Percentiles rank a stretch among this genome's conserved stretches.
Conservation (phyloP, 2,113 vertebrate genomes). For the Tamias sibiricus region DNA sequence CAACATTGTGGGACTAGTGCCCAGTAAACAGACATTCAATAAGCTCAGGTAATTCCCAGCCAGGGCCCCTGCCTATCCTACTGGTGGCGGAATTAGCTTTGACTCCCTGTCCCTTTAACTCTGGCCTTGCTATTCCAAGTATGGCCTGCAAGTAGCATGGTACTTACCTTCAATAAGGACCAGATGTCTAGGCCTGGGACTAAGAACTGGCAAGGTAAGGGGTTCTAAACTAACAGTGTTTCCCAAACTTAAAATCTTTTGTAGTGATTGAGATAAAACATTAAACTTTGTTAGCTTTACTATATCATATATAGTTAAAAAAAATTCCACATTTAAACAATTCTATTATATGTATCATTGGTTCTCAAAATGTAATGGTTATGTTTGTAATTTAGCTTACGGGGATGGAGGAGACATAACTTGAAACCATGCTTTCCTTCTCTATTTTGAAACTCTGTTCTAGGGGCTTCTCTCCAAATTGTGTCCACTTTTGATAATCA, state of each 20-base stretch:
- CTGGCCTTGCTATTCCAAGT: not conserved
- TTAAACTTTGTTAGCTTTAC: not conserved
- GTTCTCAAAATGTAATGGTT: not conserved
- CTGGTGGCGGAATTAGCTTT: not conserved
- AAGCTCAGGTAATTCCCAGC: not conserved
- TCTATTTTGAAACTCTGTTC: not conserved
- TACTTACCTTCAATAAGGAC: not conserved
- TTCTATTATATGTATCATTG: not conserved
- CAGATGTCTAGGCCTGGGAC: rapidly evolving
- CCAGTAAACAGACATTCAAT: not conserved
- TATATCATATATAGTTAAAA: not conserved
- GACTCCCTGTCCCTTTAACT: not conserved
- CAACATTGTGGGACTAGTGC: rapidly evolving
- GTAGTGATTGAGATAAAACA: not conserved
- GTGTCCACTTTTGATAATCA: not conserved
- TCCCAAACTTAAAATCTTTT: not conserved
- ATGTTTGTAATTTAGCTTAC: not conserved
- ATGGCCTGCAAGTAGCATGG: not conserved
- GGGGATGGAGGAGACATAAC: not conserved
- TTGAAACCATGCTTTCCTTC: not conserved
- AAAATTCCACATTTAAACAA: not conserved
- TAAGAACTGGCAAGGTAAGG: not conserved
- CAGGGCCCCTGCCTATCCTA: no score
- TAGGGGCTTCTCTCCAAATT: not conserved
- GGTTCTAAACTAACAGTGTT: not conserved